phyloP scores from a whole-genome alignment of 2,888 invertebrate species.

The Leptopilina syphax region DNA sequence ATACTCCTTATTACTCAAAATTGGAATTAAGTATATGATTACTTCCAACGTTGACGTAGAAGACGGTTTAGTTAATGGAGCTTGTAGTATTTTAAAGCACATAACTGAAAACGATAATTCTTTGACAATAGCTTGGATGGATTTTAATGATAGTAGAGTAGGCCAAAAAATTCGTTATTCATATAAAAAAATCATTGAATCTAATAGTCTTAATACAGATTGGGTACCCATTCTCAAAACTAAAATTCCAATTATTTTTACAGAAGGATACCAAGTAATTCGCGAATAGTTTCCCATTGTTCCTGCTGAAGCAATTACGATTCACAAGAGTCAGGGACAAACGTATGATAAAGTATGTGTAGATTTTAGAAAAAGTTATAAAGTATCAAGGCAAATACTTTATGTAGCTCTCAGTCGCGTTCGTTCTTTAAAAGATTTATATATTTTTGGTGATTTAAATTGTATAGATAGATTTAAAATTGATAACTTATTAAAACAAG shows the following conservation, averaged over 20 bases:
- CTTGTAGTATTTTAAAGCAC: conserved; percentile 45
- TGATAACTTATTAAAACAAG: background rate
- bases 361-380: conserved; percentile 25
- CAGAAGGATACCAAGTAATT: background rate
- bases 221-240: background rate
- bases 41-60: conserved; percentile 45
- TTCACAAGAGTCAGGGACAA: too few relatives aligned
- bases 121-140: background rate
- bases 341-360: conserved; percentile 23
- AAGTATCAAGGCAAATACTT: conserved; percentile 41
- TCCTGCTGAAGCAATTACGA: too few relatives aligned
- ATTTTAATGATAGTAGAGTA: conserved; percentile 25
- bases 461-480: background rate
- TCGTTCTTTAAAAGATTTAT: too few relatives aligned
- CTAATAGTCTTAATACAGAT: background rate
- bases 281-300: conserved; percentile 42
- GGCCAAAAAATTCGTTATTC: background rate
- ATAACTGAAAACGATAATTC: background rate
- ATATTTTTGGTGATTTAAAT: background rate
- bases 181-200: background rate
- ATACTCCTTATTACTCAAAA: conserved; percentile 53
- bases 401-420: too few relatives aligned
- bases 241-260: background rate
- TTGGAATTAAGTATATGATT: conserved; percentile 58
- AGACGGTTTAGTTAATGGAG: conserved; percentile 58